Base-by-base conservation (phyloP, 2,888 invertebrate species). In the Spisula subtruncata region DNA sequence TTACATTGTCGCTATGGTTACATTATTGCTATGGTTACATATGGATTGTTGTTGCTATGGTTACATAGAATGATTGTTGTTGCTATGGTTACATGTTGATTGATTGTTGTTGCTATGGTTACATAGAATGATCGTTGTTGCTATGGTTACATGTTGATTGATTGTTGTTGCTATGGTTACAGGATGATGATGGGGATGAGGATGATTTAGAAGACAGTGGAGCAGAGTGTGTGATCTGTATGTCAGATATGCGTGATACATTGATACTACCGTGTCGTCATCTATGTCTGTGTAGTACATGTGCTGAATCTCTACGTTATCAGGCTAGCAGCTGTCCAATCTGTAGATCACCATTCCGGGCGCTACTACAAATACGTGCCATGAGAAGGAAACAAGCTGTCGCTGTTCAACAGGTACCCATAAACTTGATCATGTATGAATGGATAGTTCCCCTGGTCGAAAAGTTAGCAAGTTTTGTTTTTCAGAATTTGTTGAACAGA, bases 161-260 rank as follows among this genome's bases (percentile, higher is more conserved):
- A 0, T 25, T 66, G 2, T 25, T 66, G 60, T 66, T 60, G 60
- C n/a, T 60, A n/a, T 60, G 60, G 16, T 79, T 80, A 18, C 86
- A 94, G 92, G 92, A 94, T 83, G 92, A 92, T 81, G 92, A 92
- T 75, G 95, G 95, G 85, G 94, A 94, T 6, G 96, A 96, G 89
- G 96, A 96, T 91, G 96, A 96, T n/a, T 85, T 95, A 14, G 97
- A 97, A 48, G 96, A 96, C 92, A 96, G 95, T 89, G 99, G 99
- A 0, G 98, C 99, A 0, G 99, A 99, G 97, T 99, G 99, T 97
- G 99, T 99, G 60, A 99, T 99, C 96, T 99, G 99, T 97, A 99
- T 99, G 99, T 99, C 99, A 95, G 99, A 99, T 96, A 98, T 99
- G 29, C 97, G 99, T 5, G 99, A 99, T 97, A 99, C 99, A 0